Base-by-base conservation (phyloP, 2,888 invertebrate genomes). In the Pammene aurita region DNA sequence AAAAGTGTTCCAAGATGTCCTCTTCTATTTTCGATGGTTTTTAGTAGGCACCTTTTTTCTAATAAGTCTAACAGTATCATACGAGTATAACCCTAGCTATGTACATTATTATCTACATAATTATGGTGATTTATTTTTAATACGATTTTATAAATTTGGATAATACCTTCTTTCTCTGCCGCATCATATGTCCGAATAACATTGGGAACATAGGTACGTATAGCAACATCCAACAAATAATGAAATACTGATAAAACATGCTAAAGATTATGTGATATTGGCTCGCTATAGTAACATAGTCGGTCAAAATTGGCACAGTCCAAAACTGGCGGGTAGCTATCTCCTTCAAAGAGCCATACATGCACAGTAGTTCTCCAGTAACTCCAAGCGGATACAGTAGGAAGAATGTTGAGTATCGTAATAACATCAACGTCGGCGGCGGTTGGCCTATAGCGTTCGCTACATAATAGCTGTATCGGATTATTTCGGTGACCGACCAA, bases 401-500 rank as follows among this genome's bases (percentile, higher is more conserved):
- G 77, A 96, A 95, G 86, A 98, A 98, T 60, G 96, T 94, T 0
- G 97, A 96, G 85, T 98, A 69, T 9, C 69, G 52, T 16, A 60
- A 38, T 16, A 58, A 60, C 7, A 69, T 44, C 13, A 69, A 41
- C n/a, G 9, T 4, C 9, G 38, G 26, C 0, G 69, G 69, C 0
- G 54, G 46, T 35, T 55, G 44, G 4, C 26, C 38, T 7, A 69
- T 41, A 1, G 46, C 14, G 34, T 94, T 95, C 46, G 95, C 87
- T 11, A 96, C 95, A 84, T 98, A 98, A 86, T 95, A 98, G 0
- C 94, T 93, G 81, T 98, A 98, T 74, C 98, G 94, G 74, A 97
- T 96, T 57, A 97, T 95, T 91, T 98, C 98, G 0, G 98, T 97
- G 56, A 98, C 80, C 10, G 95, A 94, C 98, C 98, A 98, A 4